Conservation (phyloP, 2,113 vertebrate species). For the Ceyx margarethae region DNA sequence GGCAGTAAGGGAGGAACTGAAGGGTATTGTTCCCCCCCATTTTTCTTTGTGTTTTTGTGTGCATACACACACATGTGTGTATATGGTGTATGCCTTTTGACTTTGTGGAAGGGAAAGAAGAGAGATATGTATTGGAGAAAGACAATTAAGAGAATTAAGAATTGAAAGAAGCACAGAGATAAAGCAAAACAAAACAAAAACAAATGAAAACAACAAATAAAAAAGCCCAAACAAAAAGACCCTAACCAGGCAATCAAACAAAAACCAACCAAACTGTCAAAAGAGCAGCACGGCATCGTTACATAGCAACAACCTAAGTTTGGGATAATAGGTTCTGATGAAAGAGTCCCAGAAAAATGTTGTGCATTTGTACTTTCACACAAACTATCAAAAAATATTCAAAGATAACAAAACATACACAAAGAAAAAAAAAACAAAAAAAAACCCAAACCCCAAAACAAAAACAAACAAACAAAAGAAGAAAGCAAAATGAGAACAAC, state of each 20-base stretch:
- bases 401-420: not conserved
- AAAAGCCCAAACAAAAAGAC: too few relatives aligned
- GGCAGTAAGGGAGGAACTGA: constrained; percentile 10
- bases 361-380: not conserved
- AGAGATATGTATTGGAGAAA: not conserved
- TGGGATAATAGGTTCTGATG: not conserved
- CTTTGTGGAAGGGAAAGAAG: not conserved
- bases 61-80: accelerated
- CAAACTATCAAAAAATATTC: not conserved
- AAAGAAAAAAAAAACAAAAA: accelerated
- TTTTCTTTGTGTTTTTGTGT: not conserved
- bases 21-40: not conserved
- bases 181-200: not conserved
- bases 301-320: not conserved
- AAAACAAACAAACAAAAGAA: not conserved
- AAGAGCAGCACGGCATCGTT: not conserved
- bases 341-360: not conserved
- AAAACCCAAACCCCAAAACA: not conserved
- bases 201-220: too few relatives aligned
- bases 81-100: not conserved
- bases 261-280: not conserved
- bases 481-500: not conserved
- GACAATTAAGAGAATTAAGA: not conserved
- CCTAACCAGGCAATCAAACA: not conserved
- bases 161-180: not conserved